Evolutionary conservation across 1,140 invertebrate genomes (phyloP), one percentile per base, ranked within the genome.

Genomic region (Aphaenogaster rudis): DNA sequence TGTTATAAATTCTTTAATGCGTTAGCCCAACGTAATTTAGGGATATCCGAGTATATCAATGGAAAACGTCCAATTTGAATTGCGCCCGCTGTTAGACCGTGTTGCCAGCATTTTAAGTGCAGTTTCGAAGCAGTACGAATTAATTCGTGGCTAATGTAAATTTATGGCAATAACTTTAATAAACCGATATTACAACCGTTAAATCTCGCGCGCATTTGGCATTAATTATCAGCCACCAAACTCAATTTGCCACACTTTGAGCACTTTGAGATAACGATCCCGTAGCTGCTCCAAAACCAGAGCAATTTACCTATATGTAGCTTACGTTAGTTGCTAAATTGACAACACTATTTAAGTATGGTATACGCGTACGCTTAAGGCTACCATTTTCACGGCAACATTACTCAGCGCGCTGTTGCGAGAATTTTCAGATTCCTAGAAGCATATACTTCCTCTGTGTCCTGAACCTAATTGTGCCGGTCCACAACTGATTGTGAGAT

Each of bases 181-280:
- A 74, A 84, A 82, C 67, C 80, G 80, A 59, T 72, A 72, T 74
- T 72, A 84, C 42, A 84, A 76, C 67, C 80, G 69, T 84, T 74
- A 74, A 84, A 84, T 74, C 69, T 48, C 52, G 67, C 42, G 54
- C 52, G 67, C 54, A 84, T 76, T 84, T 48, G 80, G 69, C 54
- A 84, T 84, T 84, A 84, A 84, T 84, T 84, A 84, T 84, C 69
- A 61, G n/a, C 3, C 45, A 61, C 13, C 54, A 50, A 74, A 84
- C 13, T 84, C 69, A 76, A 84, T 76, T 84, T 84, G 54, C 42
- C 42, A 36, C 54, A 74, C 67, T 74, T 59, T n/a, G 52, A 74
- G 42, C 21, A 74, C 80, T 76, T 84, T 76, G 80, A 76, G 42
- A 84, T 84, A 84, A 84, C 42, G 80, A 84, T 84, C 42, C 21